Evolutionary conservation across 2,888 invertebrate genomes (phyloP).

Genomic region (Zaprionus lineosus): DNA sequence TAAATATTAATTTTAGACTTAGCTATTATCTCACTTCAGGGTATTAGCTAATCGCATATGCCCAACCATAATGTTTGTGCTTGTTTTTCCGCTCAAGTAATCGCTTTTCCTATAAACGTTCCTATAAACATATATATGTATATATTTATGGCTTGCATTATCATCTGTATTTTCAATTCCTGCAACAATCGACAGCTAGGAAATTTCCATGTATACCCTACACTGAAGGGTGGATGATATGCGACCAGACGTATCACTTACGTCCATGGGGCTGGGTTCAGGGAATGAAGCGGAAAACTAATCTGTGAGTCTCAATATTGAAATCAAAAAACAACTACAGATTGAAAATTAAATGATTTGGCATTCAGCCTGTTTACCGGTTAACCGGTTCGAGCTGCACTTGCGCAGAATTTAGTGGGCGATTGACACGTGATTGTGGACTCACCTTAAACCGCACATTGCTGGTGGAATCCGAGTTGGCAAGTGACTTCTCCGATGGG

Average conservation of each 20-base stretch:
- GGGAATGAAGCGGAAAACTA: too few species aligned
- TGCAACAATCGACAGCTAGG: constrained; percentile 55
- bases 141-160: constrained; percentile 26
- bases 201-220: constrained; percentile 74
- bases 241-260: too few species aligned
- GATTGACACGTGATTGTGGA: neutral
- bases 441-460: constrained; percentile 83
- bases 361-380: neutral
- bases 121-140: constrained; percentile 1
- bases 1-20: neutral
- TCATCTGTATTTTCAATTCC: constrained; percentile 30
- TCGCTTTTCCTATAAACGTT: constrained; percentile 66
- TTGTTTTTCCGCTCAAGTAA: constrained; percentile 47
- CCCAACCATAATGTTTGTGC: neutral
- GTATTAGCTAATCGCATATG: constrained; percentile 17
- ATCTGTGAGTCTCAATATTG: constrained; percentile 17
- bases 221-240: constrained; percentile 28
- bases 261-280: too few species aligned
- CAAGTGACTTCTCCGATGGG: constrained; percentile 82
- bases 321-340: constrained; percentile 34
- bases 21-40: neutral
- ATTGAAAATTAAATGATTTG: constrained; percentile 19
- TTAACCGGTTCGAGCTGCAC: constrained; percentile 5
- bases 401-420: neutral
- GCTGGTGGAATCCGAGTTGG: constrained; percentile 81